A percentile compares a stretch with the other conserved stretches of the same genome.
Conservation (phyloP, 2,888 invertebrate species). For the Apotomis turbidana region DNA sequence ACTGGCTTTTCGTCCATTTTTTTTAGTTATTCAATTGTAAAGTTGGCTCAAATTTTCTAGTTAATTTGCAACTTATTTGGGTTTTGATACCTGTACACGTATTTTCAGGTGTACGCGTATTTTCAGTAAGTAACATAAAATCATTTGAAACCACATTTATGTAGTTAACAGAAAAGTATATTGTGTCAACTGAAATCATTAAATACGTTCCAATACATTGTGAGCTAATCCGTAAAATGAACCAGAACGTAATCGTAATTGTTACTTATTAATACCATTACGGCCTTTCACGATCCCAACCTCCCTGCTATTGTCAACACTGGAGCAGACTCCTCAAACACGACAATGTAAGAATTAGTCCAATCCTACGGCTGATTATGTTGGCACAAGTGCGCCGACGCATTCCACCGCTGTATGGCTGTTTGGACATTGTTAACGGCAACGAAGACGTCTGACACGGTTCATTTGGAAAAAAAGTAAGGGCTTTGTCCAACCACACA, state of each 20-base stretch:
- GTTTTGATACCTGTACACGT: no score
- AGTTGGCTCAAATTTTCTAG: no score
- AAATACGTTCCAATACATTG: no score
- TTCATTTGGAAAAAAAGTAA: slow-evolving; percentile 21
- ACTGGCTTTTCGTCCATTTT: no score
- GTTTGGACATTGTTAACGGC: slow-evolving; percentile 28
- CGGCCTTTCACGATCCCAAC: slow-evolving; percentile 10
- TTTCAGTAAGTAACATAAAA: no score
- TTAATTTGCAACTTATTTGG: no score
- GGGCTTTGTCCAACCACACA: slow-evolving; percentile 1
- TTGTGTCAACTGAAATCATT: no score
- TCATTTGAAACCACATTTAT: no score
- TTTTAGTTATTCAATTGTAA: no score
- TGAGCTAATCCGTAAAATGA: no score
- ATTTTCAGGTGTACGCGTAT: no score
- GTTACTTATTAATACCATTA: background rate
- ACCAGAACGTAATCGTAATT: slow-evolving; percentile 2
- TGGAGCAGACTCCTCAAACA: slow-evolving; percentile 27
- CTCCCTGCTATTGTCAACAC: slow-evolving; percentile 24
- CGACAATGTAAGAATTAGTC: slow-evolving; percentile 37
- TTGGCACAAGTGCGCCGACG: slow-evolving; percentile 67
- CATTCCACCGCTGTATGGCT: slow-evolving; percentile 51
- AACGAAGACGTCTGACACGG: slow-evolving; percentile 37
- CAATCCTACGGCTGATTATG: slow-evolving; percentile 61
- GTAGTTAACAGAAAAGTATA: no score